phyloP scores from a whole-genome alignment of 2,797 vertebrate genomes.

The Mormyrops attenuatus region DNA sequence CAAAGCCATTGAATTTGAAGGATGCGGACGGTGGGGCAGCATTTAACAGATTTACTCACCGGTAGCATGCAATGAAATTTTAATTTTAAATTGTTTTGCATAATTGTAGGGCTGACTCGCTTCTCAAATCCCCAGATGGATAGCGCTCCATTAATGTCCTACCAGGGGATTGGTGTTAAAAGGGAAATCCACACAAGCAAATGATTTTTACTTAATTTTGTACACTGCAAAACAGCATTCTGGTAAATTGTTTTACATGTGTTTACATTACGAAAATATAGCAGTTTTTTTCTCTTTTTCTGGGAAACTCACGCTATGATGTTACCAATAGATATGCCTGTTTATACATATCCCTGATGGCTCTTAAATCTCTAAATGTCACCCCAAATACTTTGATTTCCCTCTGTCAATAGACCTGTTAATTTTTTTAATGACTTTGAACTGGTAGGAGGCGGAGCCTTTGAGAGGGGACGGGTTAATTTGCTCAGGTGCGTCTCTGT shows the following conservation, averaged over 20 bases:
- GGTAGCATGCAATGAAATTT: not conserved
- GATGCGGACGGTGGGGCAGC: not conserved
- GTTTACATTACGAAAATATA: not conserved
- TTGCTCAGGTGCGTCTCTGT: not conserved
- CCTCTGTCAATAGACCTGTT: not conserved
- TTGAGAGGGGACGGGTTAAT: not conserved
- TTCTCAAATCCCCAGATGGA: not conserved
- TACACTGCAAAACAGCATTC: not conserved
- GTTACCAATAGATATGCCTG: not conserved
- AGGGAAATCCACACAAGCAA: not conserved
- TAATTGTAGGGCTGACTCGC: not conserved
- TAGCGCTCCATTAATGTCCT: not conserved
- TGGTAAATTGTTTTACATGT: not conserved
- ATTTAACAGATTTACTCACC: constrained; percentile 5
- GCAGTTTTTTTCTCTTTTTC: not conserved
- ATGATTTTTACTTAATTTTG: not conserved
- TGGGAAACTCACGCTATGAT: not conserved
- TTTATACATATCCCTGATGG: not conserved
- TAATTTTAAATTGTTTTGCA: not conserved
- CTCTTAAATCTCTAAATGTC: not conserved
- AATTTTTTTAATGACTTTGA: not conserved
- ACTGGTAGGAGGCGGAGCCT: not conserved
- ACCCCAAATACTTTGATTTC: not conserved
- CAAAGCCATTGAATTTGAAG: not conserved
- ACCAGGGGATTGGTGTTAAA: not conserved